Conservation (phyloP, 2,888 invertebrate genomes). For the Ophonus ardosiacus region DNA sequence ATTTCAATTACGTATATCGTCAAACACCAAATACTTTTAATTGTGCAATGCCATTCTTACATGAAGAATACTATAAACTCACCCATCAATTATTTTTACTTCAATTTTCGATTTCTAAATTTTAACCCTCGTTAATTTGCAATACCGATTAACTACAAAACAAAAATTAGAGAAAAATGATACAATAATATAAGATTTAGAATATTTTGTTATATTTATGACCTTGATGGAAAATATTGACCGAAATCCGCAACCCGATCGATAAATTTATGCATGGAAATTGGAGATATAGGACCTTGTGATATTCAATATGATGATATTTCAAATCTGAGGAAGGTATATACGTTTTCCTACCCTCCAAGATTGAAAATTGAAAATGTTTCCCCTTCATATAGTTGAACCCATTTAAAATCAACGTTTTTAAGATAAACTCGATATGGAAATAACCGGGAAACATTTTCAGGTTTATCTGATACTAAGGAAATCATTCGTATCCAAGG, state of each 20-base stretch:
- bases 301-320: slow-evolving; percentile 40
- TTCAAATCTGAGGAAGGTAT: slow-evolving; percentile 33
- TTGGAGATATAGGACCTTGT: not conserved
- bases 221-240: not conserved
- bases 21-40: no score
- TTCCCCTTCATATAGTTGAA: not conserved
- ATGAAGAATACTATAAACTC: no score
- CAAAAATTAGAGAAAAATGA: no score
- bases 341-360: slow-evolving; percentile 28
- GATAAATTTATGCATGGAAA: slow-evolving; percentile 47
- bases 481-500: not conserved
- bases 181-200: no score
- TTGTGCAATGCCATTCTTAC: no score
- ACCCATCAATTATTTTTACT: no score
- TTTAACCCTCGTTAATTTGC: no score
- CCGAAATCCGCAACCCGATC: not conserved
- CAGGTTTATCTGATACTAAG: not conserved
- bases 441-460: not conserved
- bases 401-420: slow-evolving; percentile 41
- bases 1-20: no score
- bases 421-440: slow-evolving; percentile 7
- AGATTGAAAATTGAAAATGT: slow-evolving; percentile 45
- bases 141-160: no score
- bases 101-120: no score
- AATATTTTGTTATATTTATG: not conserved